A percentile compares a stretch with the other conserved stretches of the same genome.
These are phyloP conservation scores for Bufo bufo DNA, from an alignment of 2,113 vertebrate species.

Conservation along the genomic window DNA sequence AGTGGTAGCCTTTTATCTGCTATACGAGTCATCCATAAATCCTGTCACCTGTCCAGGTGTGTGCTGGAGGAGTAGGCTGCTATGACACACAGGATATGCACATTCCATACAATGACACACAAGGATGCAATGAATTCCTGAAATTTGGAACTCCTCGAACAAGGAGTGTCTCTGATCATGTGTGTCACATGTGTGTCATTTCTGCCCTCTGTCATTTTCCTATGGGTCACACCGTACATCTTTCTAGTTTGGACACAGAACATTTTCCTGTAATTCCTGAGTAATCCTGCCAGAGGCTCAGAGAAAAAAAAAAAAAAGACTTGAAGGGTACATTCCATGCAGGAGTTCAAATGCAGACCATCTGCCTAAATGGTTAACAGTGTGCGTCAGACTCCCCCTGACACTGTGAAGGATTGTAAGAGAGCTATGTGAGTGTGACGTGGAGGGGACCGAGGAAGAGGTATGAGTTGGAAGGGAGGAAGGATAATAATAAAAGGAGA, in stretches of 20 bases:
- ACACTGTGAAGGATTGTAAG: conserved; percentile 6
- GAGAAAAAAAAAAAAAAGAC: neutral
- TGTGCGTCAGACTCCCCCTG: conserved; percentile 20
- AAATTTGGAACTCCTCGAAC: conserved; percentile 26
- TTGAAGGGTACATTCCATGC: neutral
- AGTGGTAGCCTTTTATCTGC: neutral
- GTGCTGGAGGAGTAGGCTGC: conserved; percentile 24
- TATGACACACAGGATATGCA: conserved; percentile 53
- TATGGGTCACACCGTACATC: neutral
- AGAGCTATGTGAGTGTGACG: conserved; percentile 35
- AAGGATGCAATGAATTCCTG: conserved; percentile 39
- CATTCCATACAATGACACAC: conserved; percentile 51
- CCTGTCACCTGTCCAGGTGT: conserved; percentile 55
- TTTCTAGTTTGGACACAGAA: neutral
- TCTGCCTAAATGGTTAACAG: conserved; percentile 18
- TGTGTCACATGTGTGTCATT: conserved; percentile 25
- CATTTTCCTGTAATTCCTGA: neutral
- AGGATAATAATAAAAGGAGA: neutral
- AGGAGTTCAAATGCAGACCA: neutral
- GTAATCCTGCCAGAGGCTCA: neutral
- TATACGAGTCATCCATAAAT: conserved; percentile 1
- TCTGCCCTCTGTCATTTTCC: conserved; percentile 9
- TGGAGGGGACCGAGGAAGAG: conserved; percentile 59
- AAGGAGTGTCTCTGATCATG: neutral
- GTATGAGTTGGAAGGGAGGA: conserved; percentile 20